Conservation (phyloP, 2,797 vertebrate genomes). For the Smutsia gigantea region DNA sequence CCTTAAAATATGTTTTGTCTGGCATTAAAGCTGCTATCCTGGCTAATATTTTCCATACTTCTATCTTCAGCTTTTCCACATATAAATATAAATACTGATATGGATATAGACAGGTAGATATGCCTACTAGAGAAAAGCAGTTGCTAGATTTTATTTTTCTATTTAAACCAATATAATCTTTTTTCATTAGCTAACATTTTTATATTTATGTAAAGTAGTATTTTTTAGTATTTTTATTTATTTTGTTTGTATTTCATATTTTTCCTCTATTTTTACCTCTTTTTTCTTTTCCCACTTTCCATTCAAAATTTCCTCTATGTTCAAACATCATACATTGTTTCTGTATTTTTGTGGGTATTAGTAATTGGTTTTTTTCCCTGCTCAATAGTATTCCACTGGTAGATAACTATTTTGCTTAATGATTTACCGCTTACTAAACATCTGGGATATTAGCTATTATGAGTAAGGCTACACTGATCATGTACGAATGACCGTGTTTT, state of each 20-base stretch:
- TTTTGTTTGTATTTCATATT: neutral
- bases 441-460: neutral
- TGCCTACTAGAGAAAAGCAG: neutral
- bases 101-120: neutral
- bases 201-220: neutral
- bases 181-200: neutral
- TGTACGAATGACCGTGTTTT: neutral
- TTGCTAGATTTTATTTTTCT: constrained; percentile 1
- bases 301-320: neutral
- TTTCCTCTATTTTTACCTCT: neutral
- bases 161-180: neutral
- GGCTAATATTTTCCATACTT: neutral
- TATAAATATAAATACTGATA: neutral
- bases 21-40: neutral
- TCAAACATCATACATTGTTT: neutral
- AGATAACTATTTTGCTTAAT: neutral
- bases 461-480: neutral
- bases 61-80: neutral
- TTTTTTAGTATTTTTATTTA: neutral
- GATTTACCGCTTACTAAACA: neutral
- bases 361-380: neutral
- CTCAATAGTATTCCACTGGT: neutral
- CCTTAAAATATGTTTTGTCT: neutral
- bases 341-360: neutral
- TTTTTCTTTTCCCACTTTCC: neutral